phyloP scores from a whole-genome alignment of 1,140 invertebrate species.

The Heliconius congener region DNA sequence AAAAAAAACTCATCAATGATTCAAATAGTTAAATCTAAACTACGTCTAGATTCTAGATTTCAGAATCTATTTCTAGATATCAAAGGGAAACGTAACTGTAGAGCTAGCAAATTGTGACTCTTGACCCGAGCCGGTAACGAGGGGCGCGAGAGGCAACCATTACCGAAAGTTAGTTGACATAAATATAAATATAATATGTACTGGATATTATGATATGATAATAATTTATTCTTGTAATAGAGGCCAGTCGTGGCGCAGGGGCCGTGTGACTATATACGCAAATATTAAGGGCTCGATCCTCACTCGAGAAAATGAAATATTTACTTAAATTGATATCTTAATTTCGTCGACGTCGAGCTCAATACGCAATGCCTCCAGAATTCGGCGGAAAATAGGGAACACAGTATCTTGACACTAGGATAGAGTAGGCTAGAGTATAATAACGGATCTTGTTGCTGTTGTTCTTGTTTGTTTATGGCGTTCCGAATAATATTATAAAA shows the following conservation, averaged over 20 bases:
- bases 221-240: too few relatives aligned
- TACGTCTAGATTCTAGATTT: not conserved
- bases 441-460: too few relatives aligned
- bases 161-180: not conserved
- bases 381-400: not conserved
- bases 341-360: not conserved
- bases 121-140: slow-evolving; percentile 1
- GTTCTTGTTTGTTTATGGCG: too few relatives aligned
- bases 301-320: too few relatives aligned
- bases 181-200: not conserved
- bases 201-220: too few relatives aligned
- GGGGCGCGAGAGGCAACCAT: not conserved
- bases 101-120: not conserved
- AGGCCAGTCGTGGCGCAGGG: too few relatives aligned
- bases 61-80: not conserved
- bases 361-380: not conserved
- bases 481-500: too few relatives aligned
- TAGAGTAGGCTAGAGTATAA: too few relatives aligned
- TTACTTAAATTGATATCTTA: not conserved
- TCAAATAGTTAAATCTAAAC: slow-evolving; percentile 1
- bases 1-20: not conserved
- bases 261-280: too few relatives aligned
- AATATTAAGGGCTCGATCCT: too few relatives aligned
- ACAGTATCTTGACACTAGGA: not conserved
- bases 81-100: not conserved